These are phyloP conservation scores for Synergus gifuensis DNA, from an alignment of 2,888 invertebrate species.

Conservation along the genomic window DNA sequence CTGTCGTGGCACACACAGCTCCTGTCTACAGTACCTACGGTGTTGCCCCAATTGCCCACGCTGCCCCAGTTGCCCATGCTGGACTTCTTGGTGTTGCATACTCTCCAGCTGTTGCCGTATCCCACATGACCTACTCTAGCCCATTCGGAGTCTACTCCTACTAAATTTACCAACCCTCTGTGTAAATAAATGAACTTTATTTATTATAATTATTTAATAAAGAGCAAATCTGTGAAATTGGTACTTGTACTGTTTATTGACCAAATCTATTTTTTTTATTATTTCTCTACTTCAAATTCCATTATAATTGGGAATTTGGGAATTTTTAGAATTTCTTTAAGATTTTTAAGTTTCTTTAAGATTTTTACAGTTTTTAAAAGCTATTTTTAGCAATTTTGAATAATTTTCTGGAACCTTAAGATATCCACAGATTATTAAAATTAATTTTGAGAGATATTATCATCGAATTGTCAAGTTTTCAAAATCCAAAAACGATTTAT, in stretches of 20 bases:
- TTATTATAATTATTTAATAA: slow-evolving; percentile 2
- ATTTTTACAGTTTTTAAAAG: too few relatives aligned
- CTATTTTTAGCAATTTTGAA: too few relatives aligned
- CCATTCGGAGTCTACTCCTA: slow-evolving; percentile 63
- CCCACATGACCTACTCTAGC: slow-evolving; percentile 70
- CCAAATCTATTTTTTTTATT: too few relatives aligned
- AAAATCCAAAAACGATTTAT: too few relatives aligned
- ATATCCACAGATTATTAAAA: too few relatives aligned
- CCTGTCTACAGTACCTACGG: slow-evolving; percentile 60
- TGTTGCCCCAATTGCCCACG: slow-evolving; percentile 52
- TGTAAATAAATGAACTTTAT: background rate
- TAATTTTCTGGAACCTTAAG: too few relatives aligned
- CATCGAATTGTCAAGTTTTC: too few relatives aligned
- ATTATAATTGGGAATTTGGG: too few relatives aligned
- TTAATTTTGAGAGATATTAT: too few relatives aligned
- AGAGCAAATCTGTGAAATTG: background rate
- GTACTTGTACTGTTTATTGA: background rate
- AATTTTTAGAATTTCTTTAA: too few relatives aligned
- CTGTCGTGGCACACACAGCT: slow-evolving; percentile 63
- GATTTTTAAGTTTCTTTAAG: too few relatives aligned
- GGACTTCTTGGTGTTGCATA: slow-evolving; percentile 68
- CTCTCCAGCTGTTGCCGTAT: slow-evolving; percentile 70
- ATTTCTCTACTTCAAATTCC: too few relatives aligned
- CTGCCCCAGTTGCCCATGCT: slow-evolving; percentile 49
- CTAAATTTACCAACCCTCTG: background rate